A percentile compares a stretch with the other conserved stretches of the same genome.
Conservation (phyloP, 1,140 invertebrate genomes). For the Achatina immaculata region DNA sequence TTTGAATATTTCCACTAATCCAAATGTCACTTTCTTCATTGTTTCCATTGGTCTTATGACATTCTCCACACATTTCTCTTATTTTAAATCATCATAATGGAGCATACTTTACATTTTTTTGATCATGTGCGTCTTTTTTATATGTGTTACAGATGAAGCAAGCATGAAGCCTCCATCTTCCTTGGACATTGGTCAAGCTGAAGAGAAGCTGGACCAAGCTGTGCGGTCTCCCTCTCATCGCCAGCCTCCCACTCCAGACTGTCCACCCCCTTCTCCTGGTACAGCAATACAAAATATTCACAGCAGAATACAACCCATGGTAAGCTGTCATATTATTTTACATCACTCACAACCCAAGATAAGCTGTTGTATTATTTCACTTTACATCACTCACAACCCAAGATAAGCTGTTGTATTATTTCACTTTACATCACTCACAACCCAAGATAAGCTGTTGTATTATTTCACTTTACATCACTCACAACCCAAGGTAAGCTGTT, state of each 20-base stretch:
- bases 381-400: no score
- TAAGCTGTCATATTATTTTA: no score
- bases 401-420: not conserved
- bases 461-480: no score
- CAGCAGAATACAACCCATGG: conserved; percentile 90
- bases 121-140: no score
- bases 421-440: no score
- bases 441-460: not conserved
- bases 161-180: conserved; percentile 4
- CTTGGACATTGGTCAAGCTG: not conserved
- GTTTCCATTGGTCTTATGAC: no score
- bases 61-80: no score
- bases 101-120: no score
- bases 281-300: conserved; percentile 91
- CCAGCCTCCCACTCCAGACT: conserved; percentile 93
- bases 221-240: conserved; percentile 88
- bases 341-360: no score
- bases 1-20: no score
- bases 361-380: not conserved
- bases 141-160: not conserved
- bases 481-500: not conserved
- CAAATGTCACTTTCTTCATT: no score
- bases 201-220: conserved; percentile 45
- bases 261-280: conserved; percentile 91
- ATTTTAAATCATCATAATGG: no score